A percentile compares a stretch with the other conserved stretches of the same genome.
phyloP scores from a whole-genome alignment of 2,797 vertebrate genomes.

The Toxotes lorentzi region DNA sequence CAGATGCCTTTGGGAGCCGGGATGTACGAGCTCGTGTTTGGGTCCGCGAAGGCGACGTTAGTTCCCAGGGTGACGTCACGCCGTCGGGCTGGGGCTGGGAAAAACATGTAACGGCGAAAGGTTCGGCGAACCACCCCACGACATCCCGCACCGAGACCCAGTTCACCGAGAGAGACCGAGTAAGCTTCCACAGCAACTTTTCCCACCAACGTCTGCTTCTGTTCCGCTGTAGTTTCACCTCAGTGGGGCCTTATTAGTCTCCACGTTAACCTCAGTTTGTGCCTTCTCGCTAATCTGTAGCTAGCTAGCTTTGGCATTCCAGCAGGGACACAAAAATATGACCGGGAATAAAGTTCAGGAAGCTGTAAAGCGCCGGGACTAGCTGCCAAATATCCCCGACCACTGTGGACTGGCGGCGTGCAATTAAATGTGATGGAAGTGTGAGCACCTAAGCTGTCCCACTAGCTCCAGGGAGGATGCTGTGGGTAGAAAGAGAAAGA shows the following conservation, averaged over 20 bases:
- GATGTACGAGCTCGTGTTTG: conserved; percentile 21
- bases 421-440: neutral
- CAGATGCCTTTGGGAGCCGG: neutral
- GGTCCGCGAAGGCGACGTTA: conserved; percentile 49
- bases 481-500: conserved; percentile 8
- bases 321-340: conserved; percentile 14
- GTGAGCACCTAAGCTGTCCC: conserved; percentile 34
- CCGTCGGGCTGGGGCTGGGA: conserved; percentile 58
- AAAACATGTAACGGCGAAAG: conserved; percentile 67
- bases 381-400: accelerated
- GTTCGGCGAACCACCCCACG: conserved; percentile 23
- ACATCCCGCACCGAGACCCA: conserved; percentile 45
- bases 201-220: accelerated
- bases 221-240: neutral
- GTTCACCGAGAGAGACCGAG: conserved; percentile 37
- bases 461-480: conserved; percentile 14
- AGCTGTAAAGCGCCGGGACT: neutral
- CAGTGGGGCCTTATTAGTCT: neutral
- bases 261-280: conserved; percentile 5
- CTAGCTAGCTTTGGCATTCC: conserved; percentile 67
- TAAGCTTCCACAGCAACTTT: conserved; percentile 46
- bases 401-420: accelerated
- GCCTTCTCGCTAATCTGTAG: conserved; percentile 63
- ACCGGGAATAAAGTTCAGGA: neutral
- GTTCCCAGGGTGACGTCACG: conserved; percentile 72